Percentiles rank a stretch among this genome's conserved stretches.
Evolutionary conservation across 2,797 vertebrate species (phyloP).

Genomic region (Pipistrellus kuhlii): DNA sequence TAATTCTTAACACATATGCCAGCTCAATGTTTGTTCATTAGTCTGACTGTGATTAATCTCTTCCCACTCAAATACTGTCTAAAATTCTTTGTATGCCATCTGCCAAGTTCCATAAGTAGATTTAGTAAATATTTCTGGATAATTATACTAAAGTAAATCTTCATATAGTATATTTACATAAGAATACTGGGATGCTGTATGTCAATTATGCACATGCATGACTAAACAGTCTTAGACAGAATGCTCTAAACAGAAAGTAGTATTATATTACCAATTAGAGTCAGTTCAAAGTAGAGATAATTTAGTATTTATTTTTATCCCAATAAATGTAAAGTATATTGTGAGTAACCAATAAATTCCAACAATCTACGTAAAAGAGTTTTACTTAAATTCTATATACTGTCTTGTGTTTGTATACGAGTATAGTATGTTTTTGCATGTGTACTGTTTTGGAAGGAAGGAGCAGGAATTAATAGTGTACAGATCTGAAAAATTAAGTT

Average conservation of each 20-base stretch:
- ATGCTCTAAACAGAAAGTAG: slow-evolving; percentile 2
- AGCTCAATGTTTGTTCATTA: slow-evolving; percentile 7
- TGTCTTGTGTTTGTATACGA: not conserved
- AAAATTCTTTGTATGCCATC: not conserved
- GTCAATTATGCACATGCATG: not conserved
- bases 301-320: slow-evolving; percentile 47
- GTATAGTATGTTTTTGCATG: not conserved
- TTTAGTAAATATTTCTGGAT: slow-evolving; percentile 38
- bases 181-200: not conserved
- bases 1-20: not conserved
- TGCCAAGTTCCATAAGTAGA: slow-evolving; percentile 15
- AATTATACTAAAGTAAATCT: slow-evolving; percentile 38
- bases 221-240: slow-evolving; percentile 41
- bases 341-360: slow-evolving; percentile 6
- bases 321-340: slow-evolving; percentile 44
- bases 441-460: not conserved
- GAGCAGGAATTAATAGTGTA: slow-evolving; percentile 25
- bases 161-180: not conserved
- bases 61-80: slow-evolving; percentile 35
- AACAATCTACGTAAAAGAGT: not conserved
- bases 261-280: not conserved
- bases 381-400: slow-evolving; percentile 49
- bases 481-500: slow-evolving; percentile 24
- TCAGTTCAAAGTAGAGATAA: slow-evolving; percentile 26
- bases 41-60: not conserved